These are phyloP conservation scores for Imbricaverruca yamaguchii DNA, from an alignment of 2,888 invertebrate genomes.

Conservation along the genomic window DNA sequence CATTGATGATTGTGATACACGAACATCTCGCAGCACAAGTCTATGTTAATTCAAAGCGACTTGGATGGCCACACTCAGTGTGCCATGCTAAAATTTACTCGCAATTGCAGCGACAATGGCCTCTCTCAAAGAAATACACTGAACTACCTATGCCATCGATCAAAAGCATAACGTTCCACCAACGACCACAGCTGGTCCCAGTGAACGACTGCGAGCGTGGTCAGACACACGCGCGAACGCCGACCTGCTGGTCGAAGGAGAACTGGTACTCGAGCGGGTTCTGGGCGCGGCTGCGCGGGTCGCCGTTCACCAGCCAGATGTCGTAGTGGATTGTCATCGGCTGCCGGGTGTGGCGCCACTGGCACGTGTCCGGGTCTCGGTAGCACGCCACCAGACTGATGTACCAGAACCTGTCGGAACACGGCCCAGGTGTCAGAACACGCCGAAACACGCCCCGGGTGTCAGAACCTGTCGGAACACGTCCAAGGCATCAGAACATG, in stretches of 20 bases:
- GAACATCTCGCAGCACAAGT: too few relatives aligned
- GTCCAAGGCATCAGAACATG: neutral
- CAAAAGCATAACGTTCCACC: too few relatives aligned
- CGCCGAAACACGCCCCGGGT: neutral
- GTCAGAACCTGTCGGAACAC: slow-evolving; percentile 54
- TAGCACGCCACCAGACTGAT: slow-evolving; percentile 89
- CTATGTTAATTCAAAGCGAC: too few relatives aligned
- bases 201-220: too few relatives aligned
- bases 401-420: slow-evolving; percentile 76
- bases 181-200: too few relatives aligned
- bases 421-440: neutral
- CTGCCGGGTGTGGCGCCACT: slow-evolving; percentile 70
- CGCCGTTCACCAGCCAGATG: slow-evolving; percentile 93
- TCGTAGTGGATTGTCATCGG: slow-evolving; percentile 65
- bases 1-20: too few relatives aligned
- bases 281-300: slow-evolving; percentile 77
- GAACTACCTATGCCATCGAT: too few relatives aligned
- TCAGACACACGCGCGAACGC: too few relatives aligned
- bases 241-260: slow-evolving; percentile 77
- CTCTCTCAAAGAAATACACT: too few relatives aligned
- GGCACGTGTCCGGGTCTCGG: slow-evolving; percentile 63
- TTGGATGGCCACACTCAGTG: too few relatives aligned
- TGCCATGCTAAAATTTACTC: too few relatives aligned
- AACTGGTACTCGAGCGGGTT: slow-evolving; percentile 90
- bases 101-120: too few relatives aligned